Evolutionary conservation across 1,140 invertebrate species (phyloP), one percentile per base, ranked within the genome.

Genomic region (Brachionus paranguensis): DNA sequence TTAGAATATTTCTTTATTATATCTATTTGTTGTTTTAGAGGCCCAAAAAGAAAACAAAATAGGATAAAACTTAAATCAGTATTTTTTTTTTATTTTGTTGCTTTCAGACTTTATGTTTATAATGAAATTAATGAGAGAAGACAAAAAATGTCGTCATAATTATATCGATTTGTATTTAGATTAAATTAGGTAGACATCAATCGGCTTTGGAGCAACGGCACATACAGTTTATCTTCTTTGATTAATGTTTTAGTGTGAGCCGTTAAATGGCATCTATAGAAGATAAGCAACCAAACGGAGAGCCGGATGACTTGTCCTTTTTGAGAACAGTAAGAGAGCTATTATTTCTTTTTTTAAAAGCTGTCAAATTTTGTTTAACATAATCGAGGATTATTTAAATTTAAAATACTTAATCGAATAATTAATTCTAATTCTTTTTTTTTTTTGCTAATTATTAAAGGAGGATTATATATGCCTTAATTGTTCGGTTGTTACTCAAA

Each of bases 401-500:
- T 55, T 29, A 27, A 6, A 55, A n/a, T 79, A 17, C 41, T 79
- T 20, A 33, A 60, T 43, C 33, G 8, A 43, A 20, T 76, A 41
- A 17, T 43, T 20, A 14, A 29, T 10, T 0, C 10, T 14, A 41
- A 74, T 29, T 24, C 1, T 33, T 5, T 33, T 17, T 29, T 78
- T 29, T 29, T 55, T 50, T 27, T 78, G 12, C 33, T 37, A 37
- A 20, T 20, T 41, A 6, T 47, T 84, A 29, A 70, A 84, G 84
- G 84, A 78, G 78, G 84, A 84, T 79, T 60, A 78, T 17, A 64
- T 84, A 78, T 84, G 84, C 33, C 20, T 84, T 1, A 84, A 64
- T 37, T 84, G 84, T 78, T 33, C 45, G n/a, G 47, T 72, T 60
- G 84, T 78, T 53, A 78, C 43, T 64, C 96, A 95, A 65, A 97